Evolutionary conservation across 2,113 vertebrate species (phyloP).

Genomic region (Eleginops maclovinus): DNA sequence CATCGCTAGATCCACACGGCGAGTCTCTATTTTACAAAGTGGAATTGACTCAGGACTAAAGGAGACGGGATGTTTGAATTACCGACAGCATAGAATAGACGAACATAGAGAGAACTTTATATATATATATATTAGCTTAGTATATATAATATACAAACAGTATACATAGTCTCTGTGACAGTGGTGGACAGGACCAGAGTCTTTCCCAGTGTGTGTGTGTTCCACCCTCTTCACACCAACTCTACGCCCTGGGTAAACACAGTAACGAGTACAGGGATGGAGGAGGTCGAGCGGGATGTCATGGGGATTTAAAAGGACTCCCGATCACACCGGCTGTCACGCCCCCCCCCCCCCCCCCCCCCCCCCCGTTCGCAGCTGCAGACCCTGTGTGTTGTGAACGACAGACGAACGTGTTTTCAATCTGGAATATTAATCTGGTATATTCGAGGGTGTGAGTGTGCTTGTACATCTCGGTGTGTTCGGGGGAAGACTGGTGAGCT

Average conservation of each 20-base stretch:
- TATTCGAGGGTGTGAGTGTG: constrained; percentile 44
- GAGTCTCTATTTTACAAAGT: constrained; percentile 41
- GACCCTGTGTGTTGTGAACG: constrained; percentile 25
- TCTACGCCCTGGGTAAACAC: constrained; percentile 2
- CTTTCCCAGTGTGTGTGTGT: constrained; percentile 25
- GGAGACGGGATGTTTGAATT: constrained; percentile 41
- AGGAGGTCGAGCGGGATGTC: background rate
- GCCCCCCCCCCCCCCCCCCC: no score
- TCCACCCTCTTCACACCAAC: constrained; percentile 20
- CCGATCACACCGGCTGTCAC: background rate
- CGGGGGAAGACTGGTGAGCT: constrained; percentile 69
- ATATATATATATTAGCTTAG: constrained; percentile 76
- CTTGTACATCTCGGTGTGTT: constrained; percentile 42
- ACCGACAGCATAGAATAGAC: constrained; percentile 68
- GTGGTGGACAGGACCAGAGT: constrained; percentile 56
- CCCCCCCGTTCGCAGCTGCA: no score
- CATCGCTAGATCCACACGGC: constrained; percentile 23
- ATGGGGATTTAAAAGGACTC: background rate
- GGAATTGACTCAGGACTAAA: constrained; percentile 34
- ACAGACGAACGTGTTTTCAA: background rate
- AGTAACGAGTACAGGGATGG: constrained; percentile 18
- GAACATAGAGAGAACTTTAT: constrained; percentile 58
- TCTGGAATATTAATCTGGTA: background rate
- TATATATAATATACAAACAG: constrained; percentile 85
- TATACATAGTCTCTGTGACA: constrained; percentile 77